Evolutionary conservation across 2,888 invertebrate species (phyloP).

Genomic region (Dorcus hopei): DNA sequence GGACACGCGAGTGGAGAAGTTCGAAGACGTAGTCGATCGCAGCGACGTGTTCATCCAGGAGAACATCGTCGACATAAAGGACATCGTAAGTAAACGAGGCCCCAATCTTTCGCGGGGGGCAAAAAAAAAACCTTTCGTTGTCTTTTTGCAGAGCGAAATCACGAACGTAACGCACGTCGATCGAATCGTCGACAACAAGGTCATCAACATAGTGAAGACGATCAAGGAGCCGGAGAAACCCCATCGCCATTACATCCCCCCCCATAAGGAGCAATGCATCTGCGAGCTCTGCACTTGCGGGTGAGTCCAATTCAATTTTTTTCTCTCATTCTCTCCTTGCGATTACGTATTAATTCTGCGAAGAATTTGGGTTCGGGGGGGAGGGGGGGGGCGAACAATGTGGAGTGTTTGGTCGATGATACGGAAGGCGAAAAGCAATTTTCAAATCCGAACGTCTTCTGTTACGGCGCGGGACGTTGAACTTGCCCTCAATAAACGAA

Average conservation of each 20-base stretch:
- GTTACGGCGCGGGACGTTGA: too few species aligned
- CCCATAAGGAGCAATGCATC: slow-evolving; percentile 76
- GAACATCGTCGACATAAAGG: slow-evolving; percentile 60
- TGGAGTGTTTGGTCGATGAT: too few species aligned
- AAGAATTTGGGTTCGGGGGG: background rate
- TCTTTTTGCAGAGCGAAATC: slow-evolving; percentile 43
- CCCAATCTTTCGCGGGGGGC: background rate
- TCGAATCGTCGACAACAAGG: slow-evolving; percentile 53
- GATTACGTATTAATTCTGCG: too few species aligned
- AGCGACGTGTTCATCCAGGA: slow-evolving; percentile 56
- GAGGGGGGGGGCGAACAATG: background rate
- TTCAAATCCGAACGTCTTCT: too few species aligned
- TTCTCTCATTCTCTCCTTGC: slow-evolving; percentile 2
- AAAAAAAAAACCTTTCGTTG: background rate
- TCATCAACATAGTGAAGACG: slow-evolving; percentile 50
- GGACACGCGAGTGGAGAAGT: slow-evolving; percentile 20
- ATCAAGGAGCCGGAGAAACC: slow-evolving; percentile 45
- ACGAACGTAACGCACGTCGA: slow-evolving; percentile 47
- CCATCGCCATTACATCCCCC: slow-evolving; percentile 40
- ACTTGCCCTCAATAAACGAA: too few species aligned
- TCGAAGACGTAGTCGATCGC: slow-evolving; percentile 25
- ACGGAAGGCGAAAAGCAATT: too few species aligned
- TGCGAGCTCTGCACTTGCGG: slow-evolving; percentile 90
- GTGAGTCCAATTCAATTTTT: slow-evolving; percentile 57
- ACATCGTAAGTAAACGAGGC: slow-evolving; percentile 43